phyloP scores from a whole-genome alignment of 2,113 vertebrate genomes.

The Phoenicopterus ruber region DNA sequence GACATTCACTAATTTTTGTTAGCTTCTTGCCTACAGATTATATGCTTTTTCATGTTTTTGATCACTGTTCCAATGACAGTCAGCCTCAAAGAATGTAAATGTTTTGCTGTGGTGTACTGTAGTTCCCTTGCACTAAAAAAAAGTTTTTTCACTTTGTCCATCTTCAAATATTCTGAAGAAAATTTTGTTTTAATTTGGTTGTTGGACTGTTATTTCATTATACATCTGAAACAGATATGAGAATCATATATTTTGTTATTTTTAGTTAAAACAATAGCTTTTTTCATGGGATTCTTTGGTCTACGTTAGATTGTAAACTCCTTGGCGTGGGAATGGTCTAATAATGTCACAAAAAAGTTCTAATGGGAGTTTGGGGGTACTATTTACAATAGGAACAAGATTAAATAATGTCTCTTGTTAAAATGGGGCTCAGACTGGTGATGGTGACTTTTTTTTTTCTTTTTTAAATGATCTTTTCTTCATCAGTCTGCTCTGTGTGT shows the following conservation, averaged over 20 bases:
- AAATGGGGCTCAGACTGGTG: not conserved
- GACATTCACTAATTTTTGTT: not conserved
- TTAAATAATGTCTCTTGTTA: not conserved
- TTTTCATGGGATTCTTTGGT: not conserved
- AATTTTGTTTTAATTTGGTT: not conserved
- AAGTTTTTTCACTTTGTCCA: not conserved
- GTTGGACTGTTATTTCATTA: not conserved
- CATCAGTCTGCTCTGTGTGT: not conserved
- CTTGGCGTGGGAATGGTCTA: not conserved
- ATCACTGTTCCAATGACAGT: not conserved
- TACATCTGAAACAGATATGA: not conserved
- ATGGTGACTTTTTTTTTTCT: not conserved
- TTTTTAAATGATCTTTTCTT: not conserved
- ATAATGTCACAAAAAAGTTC: not conserved
- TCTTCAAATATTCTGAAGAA: not conserved
- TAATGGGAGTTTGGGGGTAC: not conserved
- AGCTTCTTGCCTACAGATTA: not conserved
- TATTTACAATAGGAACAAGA: not conserved
- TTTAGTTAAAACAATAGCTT: not conserved
- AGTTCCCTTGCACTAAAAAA: not conserved
- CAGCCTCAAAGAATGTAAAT: not conserved
- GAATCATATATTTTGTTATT: not conserved
- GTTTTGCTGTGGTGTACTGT: not conserved
- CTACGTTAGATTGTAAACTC: not conserved
- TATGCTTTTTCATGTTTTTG: not conserved